A percentile compares a stretch with the other conserved stretches of the same genome.
These are phyloP conservation scores for Gnathonemus longibarbis DNA, from an alignment of 2,113 vertebrate genomes.

Conservation along the genomic window DNA sequence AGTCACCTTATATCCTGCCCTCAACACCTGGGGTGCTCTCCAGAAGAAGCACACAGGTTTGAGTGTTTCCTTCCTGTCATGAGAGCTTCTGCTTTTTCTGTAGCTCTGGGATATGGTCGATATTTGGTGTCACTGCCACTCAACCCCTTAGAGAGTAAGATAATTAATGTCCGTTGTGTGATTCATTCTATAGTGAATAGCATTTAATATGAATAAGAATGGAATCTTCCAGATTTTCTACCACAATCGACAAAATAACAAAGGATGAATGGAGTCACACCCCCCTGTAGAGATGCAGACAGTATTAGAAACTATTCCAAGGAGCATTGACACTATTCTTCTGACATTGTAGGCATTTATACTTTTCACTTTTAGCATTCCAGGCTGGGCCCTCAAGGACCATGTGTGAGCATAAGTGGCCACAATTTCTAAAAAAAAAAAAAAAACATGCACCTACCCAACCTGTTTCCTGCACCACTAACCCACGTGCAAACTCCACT, in stretches of 20 bases:
- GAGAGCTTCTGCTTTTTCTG: background rate
- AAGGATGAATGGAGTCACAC: background rate
- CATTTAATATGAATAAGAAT: background rate
- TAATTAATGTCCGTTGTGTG: background rate
- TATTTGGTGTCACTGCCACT: background rate
- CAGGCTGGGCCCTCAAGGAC: background rate
- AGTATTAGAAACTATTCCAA: background rate
- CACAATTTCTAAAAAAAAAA: background rate
- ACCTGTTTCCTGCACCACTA: background rate
- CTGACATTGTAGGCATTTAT: background rate
- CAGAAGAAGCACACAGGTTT: background rate
- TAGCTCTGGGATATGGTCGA: background rate
- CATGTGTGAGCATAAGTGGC: background rate
- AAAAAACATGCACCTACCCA: background rate
- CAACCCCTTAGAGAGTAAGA: background rate
- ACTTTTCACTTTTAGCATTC: background rate
- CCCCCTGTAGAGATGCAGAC: background rate
- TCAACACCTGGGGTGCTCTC: background rate
- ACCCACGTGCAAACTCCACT: background rate
- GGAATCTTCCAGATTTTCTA: background rate
- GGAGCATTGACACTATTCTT: background rate
- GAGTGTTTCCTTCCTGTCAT: background rate
- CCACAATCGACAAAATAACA: background rate
- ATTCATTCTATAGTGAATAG: background rate
- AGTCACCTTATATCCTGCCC: background rate